These are phyloP conservation scores for Echinometra lucunter DNA, from an alignment of 53 echinoderm and acorn worm genomes.

Conservation along the genomic window DNA sequence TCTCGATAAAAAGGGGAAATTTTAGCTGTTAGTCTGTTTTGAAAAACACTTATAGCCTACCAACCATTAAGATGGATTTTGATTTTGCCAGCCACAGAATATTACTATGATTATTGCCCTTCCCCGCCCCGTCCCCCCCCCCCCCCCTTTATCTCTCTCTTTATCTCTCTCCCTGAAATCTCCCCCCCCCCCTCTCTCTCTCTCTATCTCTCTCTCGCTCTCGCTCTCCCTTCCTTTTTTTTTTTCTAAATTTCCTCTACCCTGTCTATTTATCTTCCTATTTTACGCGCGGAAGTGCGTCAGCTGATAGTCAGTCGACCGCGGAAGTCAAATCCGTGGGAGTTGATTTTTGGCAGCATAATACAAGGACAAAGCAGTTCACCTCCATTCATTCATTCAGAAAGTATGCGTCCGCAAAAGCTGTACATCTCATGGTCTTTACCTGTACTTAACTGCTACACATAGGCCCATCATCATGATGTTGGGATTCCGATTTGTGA, in stretches of 20 bases:
- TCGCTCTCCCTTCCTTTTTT: background rate
- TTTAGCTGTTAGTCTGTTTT: too few relatives aligned
- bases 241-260: background rate
- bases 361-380: background rate
- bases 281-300: slow-evolving; percentile 51
- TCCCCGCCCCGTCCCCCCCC: background rate
- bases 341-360: background rate
- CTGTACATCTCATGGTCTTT: background rate
- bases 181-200: background rate
- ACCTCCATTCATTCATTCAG: background rate
- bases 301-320: slow-evolving; percentile 52
- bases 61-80: too few relatives aligned
- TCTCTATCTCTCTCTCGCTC: background rate
- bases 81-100: too few relatives aligned
- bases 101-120: too few relatives aligned
- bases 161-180: background rate
- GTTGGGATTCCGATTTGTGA: background rate
- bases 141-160: background rate
- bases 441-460: background rate
- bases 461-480: background rate
- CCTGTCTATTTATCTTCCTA: slow-evolving; percentile 27
- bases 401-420: background rate
- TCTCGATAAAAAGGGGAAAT: too few relatives aligned
- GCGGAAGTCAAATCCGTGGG: slow-evolving; percentile 62
- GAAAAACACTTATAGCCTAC: too few relatives aligned